These are phyloP conservation scores for Ciconia stormi DNA, from an alignment of 2,113 vertebrate genomes.

Conservation along the genomic window DNA sequence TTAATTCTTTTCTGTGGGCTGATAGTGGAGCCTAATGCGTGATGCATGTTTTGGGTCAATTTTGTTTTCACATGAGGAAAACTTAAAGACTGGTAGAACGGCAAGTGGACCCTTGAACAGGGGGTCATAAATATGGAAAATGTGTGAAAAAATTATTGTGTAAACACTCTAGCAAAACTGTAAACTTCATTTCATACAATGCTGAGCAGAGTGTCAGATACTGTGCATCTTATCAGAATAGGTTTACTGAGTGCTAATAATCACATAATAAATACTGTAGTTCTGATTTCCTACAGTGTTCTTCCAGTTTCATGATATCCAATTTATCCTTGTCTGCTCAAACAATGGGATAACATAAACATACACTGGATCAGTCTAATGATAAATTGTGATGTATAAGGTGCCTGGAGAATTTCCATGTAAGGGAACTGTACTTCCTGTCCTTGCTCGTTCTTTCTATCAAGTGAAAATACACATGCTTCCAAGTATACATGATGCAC, in stretches of 20 bases:
- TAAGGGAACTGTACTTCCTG: background rate
- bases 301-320: background rate
- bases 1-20: background rate
- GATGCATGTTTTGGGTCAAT: background rate
- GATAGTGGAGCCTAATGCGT: background rate
- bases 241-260: background rate
- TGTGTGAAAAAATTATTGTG: background rate
- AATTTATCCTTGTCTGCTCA: background rate
- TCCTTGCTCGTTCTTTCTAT: background rate
- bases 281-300: background rate
- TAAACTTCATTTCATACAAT: background rate
- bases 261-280: background rate
- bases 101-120: background rate
- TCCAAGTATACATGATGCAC: too few relatives aligned
- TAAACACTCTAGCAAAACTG: background rate
- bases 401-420: background rate
- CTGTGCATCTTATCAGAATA: background rate
- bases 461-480: background rate
- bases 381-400: rapidly evolving
- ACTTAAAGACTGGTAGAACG: background rate
- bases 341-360: background rate
- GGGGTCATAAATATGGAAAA: background rate
- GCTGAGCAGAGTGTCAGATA: background rate
- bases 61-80: background rate
- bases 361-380: background rate